Conservation (phyloP, 2,113 vertebrate genomes). For the Hiodon tergisus region DNA sequence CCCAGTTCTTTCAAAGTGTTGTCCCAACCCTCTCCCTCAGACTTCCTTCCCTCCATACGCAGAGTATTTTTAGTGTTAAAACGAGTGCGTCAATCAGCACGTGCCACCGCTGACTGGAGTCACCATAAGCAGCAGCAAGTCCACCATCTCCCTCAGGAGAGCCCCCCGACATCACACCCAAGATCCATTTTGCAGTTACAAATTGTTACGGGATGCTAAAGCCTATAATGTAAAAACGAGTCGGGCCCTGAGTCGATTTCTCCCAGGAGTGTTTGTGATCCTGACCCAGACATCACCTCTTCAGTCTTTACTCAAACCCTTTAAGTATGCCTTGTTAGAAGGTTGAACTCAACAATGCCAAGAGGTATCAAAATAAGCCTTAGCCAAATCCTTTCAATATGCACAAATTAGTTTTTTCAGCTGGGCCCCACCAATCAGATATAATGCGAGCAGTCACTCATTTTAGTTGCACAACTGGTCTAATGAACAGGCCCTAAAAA, state of each 20-base stretch:
- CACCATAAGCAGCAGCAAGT: not conserved
- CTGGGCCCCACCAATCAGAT: too few species aligned
- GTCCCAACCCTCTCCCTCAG: not conserved
- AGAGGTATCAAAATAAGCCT: too few species aligned
- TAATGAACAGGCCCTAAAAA: not conserved
- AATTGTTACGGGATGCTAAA: too few species aligned
- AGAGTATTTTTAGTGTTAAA: conserved; percentile 43
- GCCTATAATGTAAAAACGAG: too few species aligned
- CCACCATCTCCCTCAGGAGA: not conserved
- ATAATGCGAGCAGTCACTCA: too few species aligned
- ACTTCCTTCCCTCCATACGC: conserved; percentile 24
- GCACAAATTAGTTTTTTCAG: too few species aligned
- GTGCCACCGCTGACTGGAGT: not conserved
- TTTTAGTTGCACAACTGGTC: not conserved
- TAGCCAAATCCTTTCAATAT: too few species aligned
- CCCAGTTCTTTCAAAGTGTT: not conserved
- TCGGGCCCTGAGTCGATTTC: too few species aligned
- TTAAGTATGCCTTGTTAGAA: not conserved
- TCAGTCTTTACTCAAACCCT: not conserved
- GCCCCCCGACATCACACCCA: not conserved
- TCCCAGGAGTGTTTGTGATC: not conserved
- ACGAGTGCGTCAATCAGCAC: not conserved
- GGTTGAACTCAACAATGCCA: not conserved
- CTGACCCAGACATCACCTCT: not conserved
- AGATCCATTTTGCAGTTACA: too few species aligned